Base-by-base conservation (phyloP, 2,888 invertebrate genomes). In the Spilarctia lutea region DNA sequence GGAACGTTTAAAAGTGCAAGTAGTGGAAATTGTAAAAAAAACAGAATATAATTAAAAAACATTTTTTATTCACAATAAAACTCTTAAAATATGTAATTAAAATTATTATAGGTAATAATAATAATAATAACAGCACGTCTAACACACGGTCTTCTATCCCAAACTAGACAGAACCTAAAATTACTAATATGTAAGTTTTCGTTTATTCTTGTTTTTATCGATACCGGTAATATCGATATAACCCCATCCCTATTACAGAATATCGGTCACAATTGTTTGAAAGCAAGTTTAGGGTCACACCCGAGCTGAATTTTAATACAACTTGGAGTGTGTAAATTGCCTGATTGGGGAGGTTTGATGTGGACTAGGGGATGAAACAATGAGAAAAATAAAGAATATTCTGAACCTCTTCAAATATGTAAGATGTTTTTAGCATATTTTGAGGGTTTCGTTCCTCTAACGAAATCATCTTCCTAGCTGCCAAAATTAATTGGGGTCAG, bases 201-300 rank as follows among this genome's bases (percentile, higher is more conserved):
- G 6, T 2, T 52, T 56, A n/a, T n/a, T n/a, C 11, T n/a, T 56
- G 8, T n/a, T 63, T 20, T 45, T 20, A 68, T 68, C 56, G 56
- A 35, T 35, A n/a, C 3, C 16, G 16, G 6, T 48, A 45, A 16
- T 35, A 69, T 60, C 56, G 60, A 68, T 68, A 68, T 16, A 16
- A 39, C 6, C 27, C 20, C 69, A 60, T 48, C 71, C n/a, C 48
- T 71, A 52, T 33, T 8, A 48, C 18, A 30, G 0, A 33, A 39
- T 65, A 39, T 30, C 30, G 60, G n/a, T 70, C 10, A 60, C 60
- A 70, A 48, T 71, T 71, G 71, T 65, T 65, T 33, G 48, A 48
- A 48, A 71, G 33, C 65, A 71, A 45, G 63, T 65, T 71, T 69
- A 27, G 18, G 65, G 65, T 65, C 65, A 48, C n/a, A 71, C 71